These are phyloP conservation scores for Oplegnathus fasciatus DNA, from an alignment of 2,113 vertebrate genomes.

Conservation along the genomic window DNA sequence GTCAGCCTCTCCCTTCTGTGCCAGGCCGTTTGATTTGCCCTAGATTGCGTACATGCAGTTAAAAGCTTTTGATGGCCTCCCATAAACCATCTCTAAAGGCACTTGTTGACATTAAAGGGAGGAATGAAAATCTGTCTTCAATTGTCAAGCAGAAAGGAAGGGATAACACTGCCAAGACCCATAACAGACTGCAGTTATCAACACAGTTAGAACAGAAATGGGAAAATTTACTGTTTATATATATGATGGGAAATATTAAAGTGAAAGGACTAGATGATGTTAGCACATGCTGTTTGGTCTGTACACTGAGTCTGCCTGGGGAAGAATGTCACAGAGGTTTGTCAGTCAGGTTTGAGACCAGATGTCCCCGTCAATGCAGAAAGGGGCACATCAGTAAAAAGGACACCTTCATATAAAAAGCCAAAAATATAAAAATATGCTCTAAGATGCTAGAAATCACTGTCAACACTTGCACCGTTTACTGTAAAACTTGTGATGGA, in stretches of 20 bases:
- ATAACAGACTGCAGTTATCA: slow-evolving; percentile 39
- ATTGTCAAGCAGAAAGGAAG: slow-evolving; percentile 55
- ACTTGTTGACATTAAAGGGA: slow-evolving; percentile 80
- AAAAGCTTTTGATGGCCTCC: slow-evolving; percentile 76
- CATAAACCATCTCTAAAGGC: slow-evolving; percentile 73
- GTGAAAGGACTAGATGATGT: slow-evolving; percentile 18
- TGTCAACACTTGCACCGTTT: not conserved
- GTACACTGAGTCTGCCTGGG: slow-evolving; percentile 40
- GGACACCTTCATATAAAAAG: slow-evolving; percentile 2
- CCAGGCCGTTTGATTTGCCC: slow-evolving; percentile 74
- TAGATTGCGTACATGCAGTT: slow-evolving; percentile 74
- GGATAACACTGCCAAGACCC: slow-evolving; percentile 44
- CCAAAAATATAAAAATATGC: not conserved
- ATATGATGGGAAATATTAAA: slow-evolving; percentile 34
- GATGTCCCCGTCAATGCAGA: slow-evolving; percentile 44
- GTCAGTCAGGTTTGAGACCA: slow-evolving; percentile 63
- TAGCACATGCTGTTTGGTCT: slow-evolving; percentile 34
- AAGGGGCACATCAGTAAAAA: slow-evolving; percentile 19
- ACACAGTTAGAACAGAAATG: slow-evolving; percentile 14
- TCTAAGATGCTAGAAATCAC: not conserved
- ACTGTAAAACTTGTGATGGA: not conserved
- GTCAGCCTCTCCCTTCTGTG: slow-evolving; percentile 67
- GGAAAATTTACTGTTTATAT: slow-evolving; percentile 13
- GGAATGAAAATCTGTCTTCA: slow-evolving; percentile 64
- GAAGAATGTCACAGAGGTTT: slow-evolving; percentile 73